These are phyloP conservation scores for Eilema caniola DNA, from an alignment of 2,888 invertebrate species.

Conservation along the genomic window DNA sequence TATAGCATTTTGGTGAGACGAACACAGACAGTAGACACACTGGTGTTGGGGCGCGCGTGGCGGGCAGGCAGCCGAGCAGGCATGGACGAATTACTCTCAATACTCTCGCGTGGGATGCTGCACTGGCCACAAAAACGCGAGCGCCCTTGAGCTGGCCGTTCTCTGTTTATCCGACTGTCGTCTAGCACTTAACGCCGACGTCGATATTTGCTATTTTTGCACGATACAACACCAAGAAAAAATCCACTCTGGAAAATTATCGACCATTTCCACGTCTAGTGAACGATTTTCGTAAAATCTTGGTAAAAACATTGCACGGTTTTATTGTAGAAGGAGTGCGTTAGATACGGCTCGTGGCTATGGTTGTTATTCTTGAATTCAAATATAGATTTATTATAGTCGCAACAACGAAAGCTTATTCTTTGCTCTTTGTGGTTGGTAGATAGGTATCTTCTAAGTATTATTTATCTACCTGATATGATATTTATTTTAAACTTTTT, in stretches of 20 bases:
- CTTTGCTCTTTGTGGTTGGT: background rate
- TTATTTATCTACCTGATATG: background rate
- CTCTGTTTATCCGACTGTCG: slow-evolving; percentile 84
- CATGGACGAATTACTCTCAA: slow-evolving; percentile 47
- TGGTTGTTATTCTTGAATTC: slow-evolving; percentile 1
- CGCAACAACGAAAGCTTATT: background rate
- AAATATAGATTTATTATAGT: slow-evolving; percentile 4
- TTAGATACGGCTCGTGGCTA: background rate
- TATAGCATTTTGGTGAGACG: slow-evolving; percentile 12
- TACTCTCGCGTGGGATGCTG: slow-evolving; percentile 61
- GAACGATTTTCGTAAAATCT: slow-evolving; percentile 33
- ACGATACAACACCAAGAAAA: slow-evolving; percentile 69
- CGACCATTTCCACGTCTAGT: slow-evolving; percentile 52
- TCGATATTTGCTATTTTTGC: slow-evolving; percentile 83
- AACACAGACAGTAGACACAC: slow-evolving; percentile 1
- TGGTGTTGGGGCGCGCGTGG: slow-evolving; percentile 25
- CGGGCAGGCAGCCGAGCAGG: slow-evolving; percentile 24
- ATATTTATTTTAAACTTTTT: too few relatives aligned
- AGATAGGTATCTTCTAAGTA: background rate
- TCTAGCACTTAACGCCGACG: slow-evolving; percentile 83
- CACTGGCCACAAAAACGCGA: slow-evolving; percentile 68
- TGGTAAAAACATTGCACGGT: slow-evolving; percentile 14
- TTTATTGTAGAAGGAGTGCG: slow-evolving; percentile 16
- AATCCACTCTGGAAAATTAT: slow-evolving; percentile 59
- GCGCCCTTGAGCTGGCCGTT: slow-evolving; percentile 74